Evolutionary conservation across 2,113 vertebrate genomes (phyloP).

Genomic region (Colistium nudipinnis): DNA sequence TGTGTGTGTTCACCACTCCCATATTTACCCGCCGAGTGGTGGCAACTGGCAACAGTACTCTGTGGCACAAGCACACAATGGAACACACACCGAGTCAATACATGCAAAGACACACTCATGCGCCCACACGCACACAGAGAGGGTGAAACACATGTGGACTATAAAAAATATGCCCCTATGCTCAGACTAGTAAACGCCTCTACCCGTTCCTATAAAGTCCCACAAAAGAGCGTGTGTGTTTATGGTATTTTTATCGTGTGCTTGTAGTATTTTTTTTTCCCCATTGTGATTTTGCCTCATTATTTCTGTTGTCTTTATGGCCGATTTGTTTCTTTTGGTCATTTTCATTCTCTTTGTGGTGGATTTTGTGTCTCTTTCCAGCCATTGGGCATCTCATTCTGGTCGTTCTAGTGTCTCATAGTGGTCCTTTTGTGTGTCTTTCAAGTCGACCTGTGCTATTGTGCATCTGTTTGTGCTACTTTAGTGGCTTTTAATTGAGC

Average conservation of each 20-base stretch:
- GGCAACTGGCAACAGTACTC: conserved; percentile 26
- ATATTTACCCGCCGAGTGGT: conserved; percentile 64
- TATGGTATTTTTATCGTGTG: no score
- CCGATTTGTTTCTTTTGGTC: background rate
- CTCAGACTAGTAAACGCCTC: background rate
- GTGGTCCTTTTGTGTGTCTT: background rate
- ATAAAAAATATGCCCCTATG: background rate
- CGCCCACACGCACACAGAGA: conserved; percentile 4
- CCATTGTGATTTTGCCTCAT: background rate
- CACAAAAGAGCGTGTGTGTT: background rate
- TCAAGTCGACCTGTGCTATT: background rate
- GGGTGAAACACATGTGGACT: background rate
- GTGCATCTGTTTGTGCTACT: background rate
- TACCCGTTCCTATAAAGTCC: background rate
- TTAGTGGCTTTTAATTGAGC: background rate
- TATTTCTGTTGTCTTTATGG: background rate
- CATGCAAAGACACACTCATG: background rate
- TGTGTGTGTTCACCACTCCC: conserved; percentile 65
- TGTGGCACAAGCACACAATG: background rate
- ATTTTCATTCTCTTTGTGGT: background rate
- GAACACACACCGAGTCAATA: conserved; percentile 17
- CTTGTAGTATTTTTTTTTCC: background rate
- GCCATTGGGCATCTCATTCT: background rate
- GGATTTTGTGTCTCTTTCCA: no score
- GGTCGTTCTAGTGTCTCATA: background rate